Conservation (phyloP, 2,797 vertebrate genomes). For the Oreortyx pictus region DNA sequence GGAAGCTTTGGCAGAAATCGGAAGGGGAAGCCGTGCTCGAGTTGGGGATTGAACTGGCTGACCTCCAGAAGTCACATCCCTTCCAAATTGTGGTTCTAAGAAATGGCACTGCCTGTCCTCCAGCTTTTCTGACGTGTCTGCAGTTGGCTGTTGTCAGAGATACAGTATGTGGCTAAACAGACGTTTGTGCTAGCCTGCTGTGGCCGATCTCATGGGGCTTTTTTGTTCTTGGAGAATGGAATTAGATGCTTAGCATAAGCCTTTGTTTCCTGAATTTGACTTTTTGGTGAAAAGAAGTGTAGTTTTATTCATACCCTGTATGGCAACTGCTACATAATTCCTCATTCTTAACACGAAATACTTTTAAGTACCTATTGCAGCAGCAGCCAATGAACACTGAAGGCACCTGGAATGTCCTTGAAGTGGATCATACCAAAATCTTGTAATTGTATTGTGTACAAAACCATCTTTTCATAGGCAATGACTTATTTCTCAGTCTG, state of each 20-base stretch:
- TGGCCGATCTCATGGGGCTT: not conserved
- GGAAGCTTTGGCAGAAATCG: not conserved
- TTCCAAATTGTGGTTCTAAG: conserved; percentile 21
- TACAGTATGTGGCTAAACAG: not conserved
- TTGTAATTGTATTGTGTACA: not conserved
- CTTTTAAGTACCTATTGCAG: not conserved
- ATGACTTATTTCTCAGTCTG: not conserved
- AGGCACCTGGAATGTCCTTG: not conserved
- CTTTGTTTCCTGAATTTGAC: not conserved
- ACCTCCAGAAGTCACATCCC: not conserved
- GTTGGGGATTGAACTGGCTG: not conserved
- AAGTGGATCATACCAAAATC: not conserved
- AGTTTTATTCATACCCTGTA: not conserved
- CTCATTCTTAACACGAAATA: not conserved
- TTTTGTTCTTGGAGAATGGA: conserved; percentile 28
- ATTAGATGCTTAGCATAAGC: not conserved
- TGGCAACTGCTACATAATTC: not conserved
- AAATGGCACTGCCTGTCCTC: not conserved
- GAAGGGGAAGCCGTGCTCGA: not conserved
- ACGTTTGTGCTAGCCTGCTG: not conserved
- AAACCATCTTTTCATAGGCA: not conserved
- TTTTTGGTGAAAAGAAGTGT: not conserved
- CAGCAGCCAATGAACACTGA: not conserved
- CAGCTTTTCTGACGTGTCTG: conserved; percentile 11
- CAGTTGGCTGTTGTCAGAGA: not conserved